phyloP scores from a whole-genome alignment of 1,140 invertebrate species.

The Laupala kohalensis region DNA sequence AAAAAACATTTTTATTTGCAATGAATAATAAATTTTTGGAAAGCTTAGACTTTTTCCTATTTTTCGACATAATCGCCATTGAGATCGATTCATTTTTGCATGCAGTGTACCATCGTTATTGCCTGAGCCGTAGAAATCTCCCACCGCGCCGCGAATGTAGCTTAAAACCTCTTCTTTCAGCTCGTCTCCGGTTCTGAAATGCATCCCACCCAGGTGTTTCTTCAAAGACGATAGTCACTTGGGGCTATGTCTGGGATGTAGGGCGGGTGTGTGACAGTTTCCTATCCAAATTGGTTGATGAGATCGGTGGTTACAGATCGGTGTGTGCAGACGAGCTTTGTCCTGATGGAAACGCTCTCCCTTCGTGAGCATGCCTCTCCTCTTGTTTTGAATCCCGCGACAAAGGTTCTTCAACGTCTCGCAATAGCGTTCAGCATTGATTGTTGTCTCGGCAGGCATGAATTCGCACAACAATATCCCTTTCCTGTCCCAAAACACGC shows the following conservation, averaged over 20 bases:
- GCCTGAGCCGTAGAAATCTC: not conserved
- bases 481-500: slow-evolving; percentile 17
- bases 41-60: not conserved
- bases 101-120: not conserved
- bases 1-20: slow-evolving; percentile 5
- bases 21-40: not conserved
- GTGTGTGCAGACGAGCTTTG: slow-evolving; percentile 24
- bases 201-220: not conserved
- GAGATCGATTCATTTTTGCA: slow-evolving; percentile 1
- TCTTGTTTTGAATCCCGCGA: slow-evolving; percentile 17
- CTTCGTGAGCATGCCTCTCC: slow-evolving; percentile 14
- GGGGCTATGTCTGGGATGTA: not conserved
- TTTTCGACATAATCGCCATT: not conserved
- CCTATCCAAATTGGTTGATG: not conserved
- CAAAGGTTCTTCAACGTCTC: slow-evolving; percentile 16
- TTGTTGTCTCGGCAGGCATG: slow-evolving; percentile 18
- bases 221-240: not conserved
- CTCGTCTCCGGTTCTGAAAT: not conserved
- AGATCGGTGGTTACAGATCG: slow-evolving; percentile 12
- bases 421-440: slow-evolving; percentile 19
- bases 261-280: not conserved
- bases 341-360: slow-evolving; percentile 20
- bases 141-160: not conserved
- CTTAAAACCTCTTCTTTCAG: not conserved
- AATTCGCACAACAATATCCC: slow-evolving; percentile 21